Percentiles rank a stretch among this genome's conserved stretches.
Evolutionary conservation across 2,797 vertebrate species (phyloP).

Genomic region (Fistularia tabacaria): DNA sequence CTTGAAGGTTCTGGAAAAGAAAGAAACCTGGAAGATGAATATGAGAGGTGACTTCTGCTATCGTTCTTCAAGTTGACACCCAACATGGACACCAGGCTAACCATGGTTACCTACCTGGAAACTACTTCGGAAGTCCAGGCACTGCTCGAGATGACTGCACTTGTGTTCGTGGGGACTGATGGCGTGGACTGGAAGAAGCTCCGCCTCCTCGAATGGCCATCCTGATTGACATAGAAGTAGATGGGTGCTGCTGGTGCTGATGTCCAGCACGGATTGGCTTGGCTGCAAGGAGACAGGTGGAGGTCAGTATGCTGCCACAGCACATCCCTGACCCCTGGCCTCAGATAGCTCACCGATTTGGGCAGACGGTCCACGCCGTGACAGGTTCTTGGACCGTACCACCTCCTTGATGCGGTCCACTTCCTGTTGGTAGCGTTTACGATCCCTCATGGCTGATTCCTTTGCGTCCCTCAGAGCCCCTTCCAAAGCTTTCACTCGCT

Average conservation of each 20-base stretch:
- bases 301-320: neutral
- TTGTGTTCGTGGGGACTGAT: slow-evolving; percentile 55
- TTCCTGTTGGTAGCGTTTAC: slow-evolving; percentile 94
- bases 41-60: too few species aligned
- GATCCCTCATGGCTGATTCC: slow-evolving; percentile 85
- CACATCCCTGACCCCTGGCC: neutral
- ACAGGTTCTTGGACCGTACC: slow-evolving; percentile 85
- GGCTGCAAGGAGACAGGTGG: slow-evolving; percentile 64
- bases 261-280: slow-evolving; percentile 95
- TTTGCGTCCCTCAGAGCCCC: slow-evolving; percentile 87
- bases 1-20: too few species aligned
- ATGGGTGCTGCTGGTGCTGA: slow-evolving; percentile 73
- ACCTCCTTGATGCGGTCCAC: slow-evolving; percentile 96
- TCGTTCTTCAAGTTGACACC: too few species aligned
- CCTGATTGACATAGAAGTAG: slow-evolving; percentile 75
- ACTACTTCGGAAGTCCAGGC: too few species aligned
- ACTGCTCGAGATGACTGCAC: too few species aligned
- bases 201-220: slow-evolving; percentile 79
- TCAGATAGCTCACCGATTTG: slow-evolving; percentile 81
- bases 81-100: too few species aligned
- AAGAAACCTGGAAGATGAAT: too few species aligned
- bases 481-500: slow-evolving; percentile 91
- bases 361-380: slow-evolving; percentile 83
- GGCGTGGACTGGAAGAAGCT: slow-evolving; percentile 69
- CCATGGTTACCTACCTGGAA: too few species aligned